Evolutionary conservation across 2,888 invertebrate genomes (phyloP), one percentile per base, ranked within the genome.

Genomic region (Baccha elongata): DNA sequence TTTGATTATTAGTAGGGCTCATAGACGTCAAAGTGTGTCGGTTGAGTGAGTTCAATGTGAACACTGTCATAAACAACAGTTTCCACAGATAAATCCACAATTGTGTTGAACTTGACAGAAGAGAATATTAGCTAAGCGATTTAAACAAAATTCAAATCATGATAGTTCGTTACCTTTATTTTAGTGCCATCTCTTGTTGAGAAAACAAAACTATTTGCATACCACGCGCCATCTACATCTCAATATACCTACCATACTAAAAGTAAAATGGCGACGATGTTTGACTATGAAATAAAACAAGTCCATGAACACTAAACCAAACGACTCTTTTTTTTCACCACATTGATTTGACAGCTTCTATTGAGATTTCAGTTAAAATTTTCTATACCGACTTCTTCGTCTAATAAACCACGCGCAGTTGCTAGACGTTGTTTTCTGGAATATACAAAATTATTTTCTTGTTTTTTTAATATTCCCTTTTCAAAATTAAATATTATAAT

Each of bases 281-380:
- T 3, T 37, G 32, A 35, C 50, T 67, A 67, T 67, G 29, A 32
- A 32, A 7, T 32, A 32, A 32, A 32, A 32, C 8, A 32, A n/a
- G n/a, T n/a, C n/a, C 29, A 32, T 8, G 7, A 32, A 32, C 29
- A 32, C 67, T 3, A 74, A 74, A 40, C 67, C 58, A 67, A 74
- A 67, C 74, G 74, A 48, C 65, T 65, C 74, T 67, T 67, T 67
- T 60, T 58, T 48, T 48, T 67, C 46, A 65, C 67, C 21, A 17
- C 29, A 2, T 21, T 23, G 7, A 44, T 73, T 74, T 74, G 74
- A 74, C 74, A 74, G 67, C 50, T 13, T 11, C 15, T 32, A 32
- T 32, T 32, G 29, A 32, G 8, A 1, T 6, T 32, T 32, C 8
- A 32, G 29, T 32, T 8, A 8, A 15, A 21, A 7, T 40, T 37